Percentiles rank a stretch among this genome's conserved stretches.
Conservation (phyloP, 1,140 invertebrate species). For the Listronotus bonariensis region DNA sequence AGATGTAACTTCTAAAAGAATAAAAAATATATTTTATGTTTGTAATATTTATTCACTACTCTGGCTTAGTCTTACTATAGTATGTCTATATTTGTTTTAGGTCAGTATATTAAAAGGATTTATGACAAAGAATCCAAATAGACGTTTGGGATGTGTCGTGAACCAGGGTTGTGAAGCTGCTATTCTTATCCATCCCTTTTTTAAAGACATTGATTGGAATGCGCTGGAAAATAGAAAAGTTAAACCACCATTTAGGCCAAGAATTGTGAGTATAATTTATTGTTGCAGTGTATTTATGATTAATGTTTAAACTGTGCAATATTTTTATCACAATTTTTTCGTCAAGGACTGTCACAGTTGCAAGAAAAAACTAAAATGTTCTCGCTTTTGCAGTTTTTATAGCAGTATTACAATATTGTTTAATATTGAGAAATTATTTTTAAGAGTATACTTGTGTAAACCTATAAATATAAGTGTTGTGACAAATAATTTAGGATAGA, state of each 20-base stretch:
- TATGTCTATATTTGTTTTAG: constrained; percentile 4
- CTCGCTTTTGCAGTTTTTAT: too few species aligned
- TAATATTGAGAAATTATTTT: too few species aligned
- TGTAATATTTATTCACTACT: too few species aligned
- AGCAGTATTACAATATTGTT: too few species aligned
- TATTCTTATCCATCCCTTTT: constrained; percentile 93
- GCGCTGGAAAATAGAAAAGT: constrained; percentile 88
- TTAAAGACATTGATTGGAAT: constrained; percentile 96
- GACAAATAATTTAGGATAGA: too few species aligned
- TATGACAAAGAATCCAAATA: constrained; percentile 97
- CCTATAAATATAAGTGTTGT: too few species aligned
- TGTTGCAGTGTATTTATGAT: not conserved
- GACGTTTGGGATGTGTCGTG: constrained; percentile 89
- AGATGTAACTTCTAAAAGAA: too few species aligned
- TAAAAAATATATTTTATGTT: too few species aligned
- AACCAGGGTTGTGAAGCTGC: constrained; percentile 76
- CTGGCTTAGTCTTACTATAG: too few species aligned
- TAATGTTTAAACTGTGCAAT: not conserved
- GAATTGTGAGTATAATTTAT: constrained; percentile 80
- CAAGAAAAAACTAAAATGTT: too few species aligned
- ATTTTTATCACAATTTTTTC: not conserved
- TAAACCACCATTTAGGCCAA: constrained; percentile 96
- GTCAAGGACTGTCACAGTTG: too few species aligned
- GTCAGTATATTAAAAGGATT: constrained; percentile 70
- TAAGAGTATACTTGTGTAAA: too few species aligned